Evolutionary conservation across 2,888 invertebrate genomes (phyloP).

Genomic region (Tubulanus polymorphus): DNA sequence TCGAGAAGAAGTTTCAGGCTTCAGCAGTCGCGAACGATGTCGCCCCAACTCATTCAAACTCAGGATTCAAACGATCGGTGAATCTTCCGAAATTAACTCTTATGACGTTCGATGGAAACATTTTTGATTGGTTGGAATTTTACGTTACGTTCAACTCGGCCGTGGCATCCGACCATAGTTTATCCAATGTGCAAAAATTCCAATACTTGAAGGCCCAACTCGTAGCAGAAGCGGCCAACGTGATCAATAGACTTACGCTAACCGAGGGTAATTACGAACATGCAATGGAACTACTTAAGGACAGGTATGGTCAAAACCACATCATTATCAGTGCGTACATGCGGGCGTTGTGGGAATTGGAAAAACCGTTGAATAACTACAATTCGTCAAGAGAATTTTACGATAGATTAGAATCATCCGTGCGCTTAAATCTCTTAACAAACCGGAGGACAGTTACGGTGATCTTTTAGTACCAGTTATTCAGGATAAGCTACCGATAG

Average conservation of each 20-base stretch:
- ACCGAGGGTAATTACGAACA: slow-evolving; percentile 1
- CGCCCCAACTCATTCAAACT: too few species aligned
- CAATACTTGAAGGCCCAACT: slow-evolving; percentile 1
- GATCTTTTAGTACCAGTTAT: not conserved
- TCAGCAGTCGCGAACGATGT: too few species aligned
- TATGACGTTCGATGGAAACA: not conserved
- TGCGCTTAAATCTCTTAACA: too few species aligned
- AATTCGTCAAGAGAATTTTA: not conserved
- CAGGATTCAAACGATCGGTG: not conserved
- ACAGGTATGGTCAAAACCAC: not conserved
- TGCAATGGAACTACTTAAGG: slow-evolving; percentile 1
- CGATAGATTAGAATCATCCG: not conserved
- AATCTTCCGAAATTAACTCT: not conserved
- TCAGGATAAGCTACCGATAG: not conserved
- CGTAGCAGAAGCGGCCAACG: not conserved
- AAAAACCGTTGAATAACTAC: not conserved
- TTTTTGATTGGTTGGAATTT: not conserved
- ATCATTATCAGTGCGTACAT: not conserved
- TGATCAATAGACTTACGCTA: slow-evolving; percentile 1
- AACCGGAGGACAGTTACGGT: too few species aligned
- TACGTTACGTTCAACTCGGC: not conserved
- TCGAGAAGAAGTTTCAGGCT: too few species aligned
- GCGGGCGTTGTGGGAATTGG: not conserved
- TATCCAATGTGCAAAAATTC: not conserved
- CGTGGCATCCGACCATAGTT: not conserved